Evolutionary conservation across 2,797 vertebrate species (phyloP), one percentile per base, ranked within the genome.

Genomic region (Cephalopachus bancanus): DNA sequence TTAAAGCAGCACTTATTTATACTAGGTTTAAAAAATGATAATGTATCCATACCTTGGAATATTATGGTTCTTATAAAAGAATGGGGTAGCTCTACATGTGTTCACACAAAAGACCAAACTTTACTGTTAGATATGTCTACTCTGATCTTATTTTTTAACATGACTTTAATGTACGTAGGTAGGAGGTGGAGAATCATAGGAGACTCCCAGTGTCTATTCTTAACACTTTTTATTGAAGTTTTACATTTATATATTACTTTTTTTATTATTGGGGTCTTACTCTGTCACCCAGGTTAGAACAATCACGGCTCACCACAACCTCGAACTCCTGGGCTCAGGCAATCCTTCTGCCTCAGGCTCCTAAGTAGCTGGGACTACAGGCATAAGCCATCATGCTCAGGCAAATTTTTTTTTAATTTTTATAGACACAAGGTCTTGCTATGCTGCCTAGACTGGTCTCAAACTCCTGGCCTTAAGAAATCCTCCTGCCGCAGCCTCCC

Each of bases 161-260:
- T 72, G 49, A 80, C 6, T 14, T 65, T 93, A 53, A 78, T 5
- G 4, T 69, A 30, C 37, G 28, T 74, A 49, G 53, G 65, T 81
- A 81, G 30, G 28, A 93, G 2, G n/a, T n/a, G 37, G 28, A 91
- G n/a, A 80, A 49, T 83, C 81, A 85, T 5, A 60, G n/a, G 14
- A 71, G 80, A 44, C 30, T 78, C 74, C 10, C 15, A 22, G 62
- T 69, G 81, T 81, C 83, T 53, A 74, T 51, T 89, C 26, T 83
- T 78, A 94, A 86, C 5, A 30, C 57, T 89, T 89, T 89, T 75
- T 7, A 86, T 64, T 80, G 51, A 75, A 67, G 80, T 57, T 90
- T 92, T 78, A 79, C 28, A 67, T 78, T 59, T 89, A 12, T 53
- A 10, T n/a, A 33, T 65, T 75, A 89, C 19, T 62, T 69, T 79